Evolutionary conservation across 2,113 vertebrate species (phyloP).

Genomic region (Charadrius vociferus): DNA sequence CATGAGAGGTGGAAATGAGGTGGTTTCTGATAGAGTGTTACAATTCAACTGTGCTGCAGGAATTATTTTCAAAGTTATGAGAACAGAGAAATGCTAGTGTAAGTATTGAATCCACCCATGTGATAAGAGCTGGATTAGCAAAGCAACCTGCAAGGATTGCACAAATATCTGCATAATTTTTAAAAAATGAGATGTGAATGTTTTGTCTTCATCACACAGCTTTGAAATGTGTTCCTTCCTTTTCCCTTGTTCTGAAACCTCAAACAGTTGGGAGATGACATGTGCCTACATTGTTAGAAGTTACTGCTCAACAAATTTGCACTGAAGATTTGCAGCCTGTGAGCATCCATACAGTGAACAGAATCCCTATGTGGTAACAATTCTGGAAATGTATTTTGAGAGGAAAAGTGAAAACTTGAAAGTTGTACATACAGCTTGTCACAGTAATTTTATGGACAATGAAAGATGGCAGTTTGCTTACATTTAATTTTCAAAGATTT

Average conservation of each 20-base stretch:
- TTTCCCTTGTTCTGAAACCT: slow-evolving; percentile 9
- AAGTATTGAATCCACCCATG: background rate
- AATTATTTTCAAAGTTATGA: background rate
- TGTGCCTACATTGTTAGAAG: background rate
- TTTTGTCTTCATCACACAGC: background rate
- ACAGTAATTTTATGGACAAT: background rate
- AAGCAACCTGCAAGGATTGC: background rate
- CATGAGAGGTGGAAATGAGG: background rate
- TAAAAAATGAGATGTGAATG: background rate
- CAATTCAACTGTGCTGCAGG: background rate
- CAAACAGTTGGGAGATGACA: background rate
- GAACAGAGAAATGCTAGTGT: background rate
- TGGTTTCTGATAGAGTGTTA: slow-evolving; percentile 13
- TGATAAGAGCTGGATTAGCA: slow-evolving; percentile 27
- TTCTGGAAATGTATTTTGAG: background rate
- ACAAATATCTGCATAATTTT: background rate
- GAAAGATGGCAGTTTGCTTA: background rate
- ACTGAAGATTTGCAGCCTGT: background rate
- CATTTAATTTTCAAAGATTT: background rate
- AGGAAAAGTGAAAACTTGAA: background rate
- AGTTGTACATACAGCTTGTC: background rate
- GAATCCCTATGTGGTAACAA: background rate
- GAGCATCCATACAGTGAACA: background rate
- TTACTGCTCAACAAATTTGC: background rate
- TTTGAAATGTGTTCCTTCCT: slow-evolving; percentile 28